Evolutionary conservation across 2,113 vertebrate genomes (phyloP), one percentile per base, ranked within the genome.

Genomic region (Peromyscus polionotus): DNA sequence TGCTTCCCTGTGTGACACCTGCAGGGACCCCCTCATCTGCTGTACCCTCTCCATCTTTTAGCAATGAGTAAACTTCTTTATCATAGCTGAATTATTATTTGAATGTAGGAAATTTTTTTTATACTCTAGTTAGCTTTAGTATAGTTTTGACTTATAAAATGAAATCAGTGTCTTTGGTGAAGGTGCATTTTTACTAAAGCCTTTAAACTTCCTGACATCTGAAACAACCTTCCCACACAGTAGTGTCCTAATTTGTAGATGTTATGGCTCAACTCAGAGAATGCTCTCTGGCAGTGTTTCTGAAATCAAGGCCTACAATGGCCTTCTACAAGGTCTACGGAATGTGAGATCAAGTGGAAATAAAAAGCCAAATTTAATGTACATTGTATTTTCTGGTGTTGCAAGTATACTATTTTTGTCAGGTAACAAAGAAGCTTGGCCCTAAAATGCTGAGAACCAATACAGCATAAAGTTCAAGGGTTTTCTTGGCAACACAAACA

Each of bases 131-230:
- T 81, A 20, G 12, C 7, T 39, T 83, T 61, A 16, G n/a, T 84
- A 31, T 5, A 51, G 45, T 63, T 72, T 51, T 28, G 11, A 22
- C 76, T 59, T 70, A 88, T 24, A 85, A 94, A 95, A 72, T 87
- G 48, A 86, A 88, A 79, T 67, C 26, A 33, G 19, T 80, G 31
- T 89, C 51, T 67, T 94, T 28, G 26, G 13, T 5, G 48, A 11
- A 39, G 36, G 33, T 4, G 11, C 7, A 33, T 68, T 90, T 70
- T 95, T 51, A 42, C 14, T 2, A 16, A 91, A 91, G 61, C 16
- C 88, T 91, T 45, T 63, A 94, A 94, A 57, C 68, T 77, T 76
- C 36, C 42, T 65, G 33, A 85, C 70, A 39, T 65, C 63, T 75
- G 51, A 89, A 94, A 65, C 0, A 65, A n/a, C 3, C 11, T 67